These are phyloP conservation scores for Eulemur albifrons DNA, from an alignment of 2,797 vertebrate species.

Conservation along the genomic window DNA sequence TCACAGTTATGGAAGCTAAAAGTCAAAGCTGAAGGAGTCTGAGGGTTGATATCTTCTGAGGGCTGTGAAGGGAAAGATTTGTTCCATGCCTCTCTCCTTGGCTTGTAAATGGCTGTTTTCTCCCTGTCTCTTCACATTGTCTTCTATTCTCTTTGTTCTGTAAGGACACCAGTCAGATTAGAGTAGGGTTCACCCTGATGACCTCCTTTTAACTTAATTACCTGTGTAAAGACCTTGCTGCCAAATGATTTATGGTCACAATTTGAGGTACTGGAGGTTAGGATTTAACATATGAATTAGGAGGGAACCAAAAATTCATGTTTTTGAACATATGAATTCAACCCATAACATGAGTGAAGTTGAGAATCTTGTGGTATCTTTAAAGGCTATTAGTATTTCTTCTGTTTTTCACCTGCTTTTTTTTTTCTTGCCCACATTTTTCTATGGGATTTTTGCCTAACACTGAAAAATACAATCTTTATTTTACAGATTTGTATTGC, in stretches of 20 bases:
- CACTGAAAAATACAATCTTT: background rate
- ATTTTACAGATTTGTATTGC: background rate
- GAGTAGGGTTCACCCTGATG: background rate
- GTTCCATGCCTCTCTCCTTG: background rate
- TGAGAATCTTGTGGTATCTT: background rate
- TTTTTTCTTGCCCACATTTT: background rate
- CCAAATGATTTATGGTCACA: background rate
- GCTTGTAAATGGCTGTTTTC: background rate
- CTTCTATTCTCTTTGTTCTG: background rate
- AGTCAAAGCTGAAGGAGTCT: background rate
- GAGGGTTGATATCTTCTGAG: background rate
- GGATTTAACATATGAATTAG: background rate
- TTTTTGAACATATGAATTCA: background rate
- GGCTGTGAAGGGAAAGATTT: background rate
- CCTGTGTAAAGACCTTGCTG: background rate
- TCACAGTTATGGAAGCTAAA: background rate
- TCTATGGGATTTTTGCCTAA: background rate
- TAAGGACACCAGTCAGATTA: background rate
- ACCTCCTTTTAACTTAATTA: background rate
- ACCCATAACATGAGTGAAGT: background rate
- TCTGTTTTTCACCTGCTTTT: background rate
- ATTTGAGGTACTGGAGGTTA: background rate
- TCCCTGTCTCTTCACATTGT: background rate
- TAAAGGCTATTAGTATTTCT: background rate
- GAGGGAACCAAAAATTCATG: background rate